phyloP scores from a whole-genome alignment of 2,888 invertebrate genomes.

The Cosmopolites sordidus region DNA sequence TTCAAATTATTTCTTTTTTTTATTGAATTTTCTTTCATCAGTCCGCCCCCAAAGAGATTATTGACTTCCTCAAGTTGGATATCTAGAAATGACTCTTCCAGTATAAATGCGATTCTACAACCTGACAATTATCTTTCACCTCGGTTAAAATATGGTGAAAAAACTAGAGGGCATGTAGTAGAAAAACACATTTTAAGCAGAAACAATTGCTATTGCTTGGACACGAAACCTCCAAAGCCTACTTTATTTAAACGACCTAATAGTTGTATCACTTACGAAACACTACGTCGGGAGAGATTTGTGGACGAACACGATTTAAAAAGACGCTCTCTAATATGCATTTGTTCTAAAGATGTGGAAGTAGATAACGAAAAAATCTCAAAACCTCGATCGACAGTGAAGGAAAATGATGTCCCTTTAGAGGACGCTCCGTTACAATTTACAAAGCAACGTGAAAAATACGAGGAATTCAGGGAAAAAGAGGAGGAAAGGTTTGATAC shows the following conservation, averaged over 20 bases:
- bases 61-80: constrained; percentile 26
- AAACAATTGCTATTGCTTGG: constrained; percentile 32
- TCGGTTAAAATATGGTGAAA: constrained; percentile 17
- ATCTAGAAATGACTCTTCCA: constrained; percentile 31
- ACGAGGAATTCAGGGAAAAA: constrained; percentile 24
- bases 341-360: constrained; percentile 16
- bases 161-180: constrained; percentile 19
- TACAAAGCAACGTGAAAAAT: constrained; percentile 27
- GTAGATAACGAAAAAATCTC: neutral
- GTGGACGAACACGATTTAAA: constrained; percentile 13
- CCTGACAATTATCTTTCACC: constrained; percentile 23
- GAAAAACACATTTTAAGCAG: constrained; percentile 20
- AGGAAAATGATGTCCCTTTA: neutral
- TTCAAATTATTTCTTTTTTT: too few relatives aligned
- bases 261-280: constrained; percentile 21
- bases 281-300: constrained; percentile 5
- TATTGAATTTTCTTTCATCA: neutral
- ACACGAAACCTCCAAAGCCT: constrained; percentile 22
- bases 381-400: neutral
- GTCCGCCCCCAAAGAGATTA: constrained; percentile 19
- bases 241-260: constrained; percentile 27
- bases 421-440: constrained; percentile 7
- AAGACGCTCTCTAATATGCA: constrained; percentile 22
- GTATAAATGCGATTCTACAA: constrained; percentile 28
- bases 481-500: constrained; percentile 19